Conservation (phyloP, 1,140 invertebrate genomes). For the Prorops nasuta region DNA sequence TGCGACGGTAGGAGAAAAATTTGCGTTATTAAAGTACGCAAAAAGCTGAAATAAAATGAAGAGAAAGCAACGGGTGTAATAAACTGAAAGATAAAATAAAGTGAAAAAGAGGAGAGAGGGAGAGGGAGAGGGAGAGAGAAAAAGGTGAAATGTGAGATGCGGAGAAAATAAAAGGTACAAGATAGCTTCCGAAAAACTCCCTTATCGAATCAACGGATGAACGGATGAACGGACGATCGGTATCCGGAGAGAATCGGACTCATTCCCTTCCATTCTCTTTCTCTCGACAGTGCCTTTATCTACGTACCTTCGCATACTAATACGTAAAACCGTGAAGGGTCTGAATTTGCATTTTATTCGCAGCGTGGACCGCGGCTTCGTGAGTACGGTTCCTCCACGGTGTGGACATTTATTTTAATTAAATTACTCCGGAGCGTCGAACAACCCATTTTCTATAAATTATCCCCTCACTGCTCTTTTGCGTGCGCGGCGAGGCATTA, state of each 20-base stretch:
- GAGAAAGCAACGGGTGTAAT: too few species aligned
- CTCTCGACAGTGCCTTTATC: background rate
- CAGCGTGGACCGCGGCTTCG: conserved; percentile 16
- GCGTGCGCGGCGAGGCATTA: conserved; percentile 41
- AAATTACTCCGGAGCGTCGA: conserved; percentile 57
- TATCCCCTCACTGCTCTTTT: conserved; percentile 51
- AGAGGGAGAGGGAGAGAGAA: background rate
- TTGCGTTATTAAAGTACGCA: too few species aligned
- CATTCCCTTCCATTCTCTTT: conserved; percentile 8
- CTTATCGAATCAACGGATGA: conserved; percentile 54
- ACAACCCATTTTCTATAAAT: conserved; percentile 61
- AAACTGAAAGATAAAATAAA: too few species aligned
- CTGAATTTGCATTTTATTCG: conserved; percentile 60
- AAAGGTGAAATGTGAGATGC: conserved; percentile 16
- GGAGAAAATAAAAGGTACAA: conserved; percentile 3
- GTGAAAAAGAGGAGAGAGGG: too few species aligned
- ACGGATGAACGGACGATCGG: conserved; percentile 43
- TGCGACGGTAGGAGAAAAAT: too few species aligned
- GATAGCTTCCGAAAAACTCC: conserved; percentile 34
- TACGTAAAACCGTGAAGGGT: conserved; percentile 41
- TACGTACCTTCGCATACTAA: conserved; percentile 10
- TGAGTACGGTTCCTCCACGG: conserved; percentile 31
- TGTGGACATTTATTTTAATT: conserved; percentile 60
- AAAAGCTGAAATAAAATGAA: too few species aligned
- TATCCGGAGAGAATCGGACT: conserved; percentile 11